These are phyloP conservation scores for Acanthurus leucopareius DNA, from an alignment of 2,797 vertebrate genomes.

Conservation along the genomic window DNA sequence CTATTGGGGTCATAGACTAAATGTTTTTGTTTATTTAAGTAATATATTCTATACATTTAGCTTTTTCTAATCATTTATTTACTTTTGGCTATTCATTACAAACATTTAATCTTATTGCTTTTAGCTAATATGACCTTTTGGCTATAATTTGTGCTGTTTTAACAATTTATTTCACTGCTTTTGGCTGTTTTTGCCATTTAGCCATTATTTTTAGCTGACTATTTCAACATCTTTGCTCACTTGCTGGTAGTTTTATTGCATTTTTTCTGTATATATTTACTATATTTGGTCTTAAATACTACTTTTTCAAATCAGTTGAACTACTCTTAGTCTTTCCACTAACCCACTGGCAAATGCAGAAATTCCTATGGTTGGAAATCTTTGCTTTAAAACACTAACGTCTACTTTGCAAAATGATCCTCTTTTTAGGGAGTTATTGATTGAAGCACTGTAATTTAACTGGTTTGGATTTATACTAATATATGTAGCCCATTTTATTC, in stretches of 20 bases:
- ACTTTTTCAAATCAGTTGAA: not conserved
- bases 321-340: not conserved
- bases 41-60: too few relatives aligned
- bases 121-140: too few relatives aligned
- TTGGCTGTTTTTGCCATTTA: not conserved
- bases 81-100: too few relatives aligned
- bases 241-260: not conserved
- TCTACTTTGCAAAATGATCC: conserved; percentile 9
- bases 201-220: not conserved
- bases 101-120: too few relatives aligned
- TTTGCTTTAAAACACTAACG: not conserved
- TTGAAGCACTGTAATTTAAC: conserved; percentile 9
- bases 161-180: not conserved
- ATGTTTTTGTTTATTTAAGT: too few relatives aligned
- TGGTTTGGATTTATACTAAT: conserved; percentile 1
- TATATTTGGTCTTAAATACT: not conserved
- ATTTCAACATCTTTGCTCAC: not conserved
- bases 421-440: conserved; percentile 5
- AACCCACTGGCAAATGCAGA: not conserved
- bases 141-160: too few relatives aligned
- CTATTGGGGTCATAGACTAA: too few relatives aligned
- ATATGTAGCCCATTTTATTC: conserved; percentile 31
- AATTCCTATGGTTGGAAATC: not conserved
- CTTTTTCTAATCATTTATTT: too few relatives aligned
- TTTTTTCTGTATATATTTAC: too few relatives aligned